Base-by-base conservation (phyloP, 2,113 vertebrate genomes). In the Siphamia tubifer region DNA sequence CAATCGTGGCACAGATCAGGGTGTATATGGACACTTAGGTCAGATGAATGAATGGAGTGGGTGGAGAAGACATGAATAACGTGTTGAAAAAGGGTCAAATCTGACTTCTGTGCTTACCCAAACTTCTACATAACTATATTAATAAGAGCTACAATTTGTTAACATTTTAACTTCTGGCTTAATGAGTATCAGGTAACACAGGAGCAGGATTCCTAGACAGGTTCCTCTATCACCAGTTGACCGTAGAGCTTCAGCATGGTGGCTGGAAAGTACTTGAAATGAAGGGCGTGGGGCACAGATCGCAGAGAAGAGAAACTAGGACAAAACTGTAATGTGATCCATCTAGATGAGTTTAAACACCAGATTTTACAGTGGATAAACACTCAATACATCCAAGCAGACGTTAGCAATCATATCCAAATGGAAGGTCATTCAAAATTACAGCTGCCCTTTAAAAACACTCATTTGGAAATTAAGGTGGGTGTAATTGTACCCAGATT, bases 401-500 rank as follows among this genome's bases (percentile, higher is more conserved):
- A 85, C 77, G 54, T 45, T 63, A 28, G 68, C 57, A 80, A 78
- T 82, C 53, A 67, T 45, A 82, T 56, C 20, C 56, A 81, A 74
- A 71, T 66, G 56, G 64, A 76, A 57, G 74, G 71, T 83, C 76
- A 65, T 23, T 81, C 45, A 2, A 80, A 84, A 86, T 86, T 74
- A 85, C 71, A 86, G 77, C 76, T 77, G 81, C 53, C 79, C 52
- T 32, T 70, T 73, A 81, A 82, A 71, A 69, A 65, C 53, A 20
- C 73, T 83, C 72, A 74, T 90, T 84, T 74, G 81, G 19, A 83
- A 79, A 68, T 70, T 16, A 83, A 67, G 69, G 83, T 81, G 83
- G 83, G 82, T 48, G 82, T 88, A 91, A 89, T 88, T 85, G 78
- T 66, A 73, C 54, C 81, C 87, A 90, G 82, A 87, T 81, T 86